Percentiles rank a stretch among this genome's conserved stretches.
Evolutionary conservation across 92 coral and sea anemone species (phyloP).

Genomic region (Galaxea fascicularis): DNA sequence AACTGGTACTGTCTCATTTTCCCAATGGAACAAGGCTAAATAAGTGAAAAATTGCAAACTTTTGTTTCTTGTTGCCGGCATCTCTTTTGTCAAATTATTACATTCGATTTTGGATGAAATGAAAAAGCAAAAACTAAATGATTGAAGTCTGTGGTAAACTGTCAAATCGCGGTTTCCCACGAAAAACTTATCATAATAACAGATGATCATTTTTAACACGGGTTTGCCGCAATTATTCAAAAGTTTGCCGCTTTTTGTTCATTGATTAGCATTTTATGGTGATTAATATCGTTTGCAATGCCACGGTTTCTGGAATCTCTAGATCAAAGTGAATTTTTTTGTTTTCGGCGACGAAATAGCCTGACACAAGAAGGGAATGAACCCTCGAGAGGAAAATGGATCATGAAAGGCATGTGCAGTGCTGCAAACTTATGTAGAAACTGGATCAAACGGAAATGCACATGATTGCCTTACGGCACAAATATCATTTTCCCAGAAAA

Average conservation of each 20-base stretch:
- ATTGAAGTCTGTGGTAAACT: conserved; percentile 14
- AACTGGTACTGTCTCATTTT: no score
- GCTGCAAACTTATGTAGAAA: no score
- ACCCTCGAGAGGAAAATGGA: no score
- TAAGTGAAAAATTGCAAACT: not conserved
- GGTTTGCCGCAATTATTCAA: not conserved
- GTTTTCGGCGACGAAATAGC: no score
- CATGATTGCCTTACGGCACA: no score
- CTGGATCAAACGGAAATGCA: no score
- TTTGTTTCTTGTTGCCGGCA: not conserved
- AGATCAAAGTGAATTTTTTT: not conserved
- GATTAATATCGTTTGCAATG: not conserved
- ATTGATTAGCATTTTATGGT: conserved; percentile 9
- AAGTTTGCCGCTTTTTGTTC: not conserved
- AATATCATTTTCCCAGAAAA: no score
- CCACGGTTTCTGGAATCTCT: not conserved
- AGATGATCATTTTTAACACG: not conserved
- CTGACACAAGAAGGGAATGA: not conserved
- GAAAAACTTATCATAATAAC: not conserved
- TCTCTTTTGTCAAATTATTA: conserved; percentile 5
- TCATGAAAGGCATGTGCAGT: no score
- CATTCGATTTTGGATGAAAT: not conserved
- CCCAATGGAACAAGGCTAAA: not conserved
- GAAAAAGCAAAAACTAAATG: not conserved
- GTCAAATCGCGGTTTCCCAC: conserved; percentile 36